phyloP scores from a whole-genome alignment of 2,888 invertebrate species.

The Chrysopilus asiliformis region DNA sequence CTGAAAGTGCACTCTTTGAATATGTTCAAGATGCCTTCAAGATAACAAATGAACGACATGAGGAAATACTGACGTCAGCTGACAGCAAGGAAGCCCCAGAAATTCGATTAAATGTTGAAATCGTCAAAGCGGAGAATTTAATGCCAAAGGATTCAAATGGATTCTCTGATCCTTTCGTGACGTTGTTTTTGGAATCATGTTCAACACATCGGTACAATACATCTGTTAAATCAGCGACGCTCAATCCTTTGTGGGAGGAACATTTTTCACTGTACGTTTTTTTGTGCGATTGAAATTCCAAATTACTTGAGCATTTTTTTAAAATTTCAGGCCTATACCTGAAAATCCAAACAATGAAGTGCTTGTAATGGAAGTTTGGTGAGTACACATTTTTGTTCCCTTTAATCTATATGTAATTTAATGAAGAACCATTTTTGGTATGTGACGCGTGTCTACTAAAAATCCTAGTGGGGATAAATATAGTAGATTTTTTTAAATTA shows the following conservation, averaged over 20 bases:
- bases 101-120: constrained; percentile 69
- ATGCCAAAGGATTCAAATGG: constrained; percentile 79
- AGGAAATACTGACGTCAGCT: constrained; percentile 53
- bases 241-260: constrained; percentile 93
- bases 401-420: no score
- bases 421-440: no score
- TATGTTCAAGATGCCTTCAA: constrained; percentile 68
- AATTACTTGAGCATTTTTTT: constrained; percentile 20
- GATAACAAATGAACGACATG: constrained; percentile 62
- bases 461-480: no score
- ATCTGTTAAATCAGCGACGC: constrained; percentile 77
- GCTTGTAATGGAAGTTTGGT: constrained; percentile 71
- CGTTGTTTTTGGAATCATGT: constrained; percentile 69
- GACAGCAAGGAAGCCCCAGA: constrained; percentile 72
- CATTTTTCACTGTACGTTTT: constrained; percentile 83
- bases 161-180: constrained; percentile 95
- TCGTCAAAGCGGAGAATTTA: constrained; percentile 75
- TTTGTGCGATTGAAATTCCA: constrained; percentile 1
- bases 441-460: no score
- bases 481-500: no score
- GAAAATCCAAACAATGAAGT: constrained; percentile 60
- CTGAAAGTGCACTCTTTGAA: constrained; percentile 52
- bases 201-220: constrained; percentile 73
- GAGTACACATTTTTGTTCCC: no score
- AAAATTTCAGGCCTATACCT: constrained; percentile 50